phyloP scores from a whole-genome alignment of 2,888 invertebrate genomes.

The Eupithecia dodoneata region DNA sequence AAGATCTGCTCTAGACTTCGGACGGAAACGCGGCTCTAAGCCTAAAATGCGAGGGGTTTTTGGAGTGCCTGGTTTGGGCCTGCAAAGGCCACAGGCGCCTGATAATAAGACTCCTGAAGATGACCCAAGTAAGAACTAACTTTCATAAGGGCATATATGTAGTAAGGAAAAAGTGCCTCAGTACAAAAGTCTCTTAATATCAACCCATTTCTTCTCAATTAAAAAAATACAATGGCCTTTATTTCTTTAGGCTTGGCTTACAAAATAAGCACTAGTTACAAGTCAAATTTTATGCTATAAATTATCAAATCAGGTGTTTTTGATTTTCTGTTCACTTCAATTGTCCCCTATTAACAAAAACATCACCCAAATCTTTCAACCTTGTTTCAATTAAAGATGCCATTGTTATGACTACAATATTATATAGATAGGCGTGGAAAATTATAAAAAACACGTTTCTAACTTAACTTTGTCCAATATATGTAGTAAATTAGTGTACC shows the following conservation, averaged over 20 bases:
- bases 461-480: background rate
- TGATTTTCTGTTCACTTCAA: too few relatives aligned
- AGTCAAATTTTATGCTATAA: too few relatives aligned
- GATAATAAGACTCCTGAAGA: slow-evolving; percentile 80
- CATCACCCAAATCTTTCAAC: background rate
- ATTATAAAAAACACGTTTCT: background rate
- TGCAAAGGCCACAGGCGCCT: slow-evolving; percentile 87
- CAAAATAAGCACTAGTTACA: too few relatives aligned
- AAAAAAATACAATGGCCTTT: too few relatives aligned
- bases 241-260: too few relatives aligned
- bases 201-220: background rate
- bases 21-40: slow-evolving; percentile 93
- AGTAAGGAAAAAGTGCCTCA: background rate
- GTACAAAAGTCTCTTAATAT: background rate
- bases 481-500: background rate
- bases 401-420: background rate
- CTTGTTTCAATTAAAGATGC: background rate
- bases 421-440: background rate
- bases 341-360: background rate
- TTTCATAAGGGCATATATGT: background rate
- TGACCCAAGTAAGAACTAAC: slow-evolving; percentile 71
- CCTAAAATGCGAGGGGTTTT: slow-evolving; percentile 94
- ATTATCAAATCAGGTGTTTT: too few relatives aligned
- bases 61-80: slow-evolving; percentile 90
- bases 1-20: slow-evolving; percentile 88